A percentile compares a stretch with the other conserved stretches of the same genome.
Evolutionary conservation across 2,113 vertebrate genomes (phyloP).

Genomic region (Speoplatyrhinus poulsoni): DNA sequence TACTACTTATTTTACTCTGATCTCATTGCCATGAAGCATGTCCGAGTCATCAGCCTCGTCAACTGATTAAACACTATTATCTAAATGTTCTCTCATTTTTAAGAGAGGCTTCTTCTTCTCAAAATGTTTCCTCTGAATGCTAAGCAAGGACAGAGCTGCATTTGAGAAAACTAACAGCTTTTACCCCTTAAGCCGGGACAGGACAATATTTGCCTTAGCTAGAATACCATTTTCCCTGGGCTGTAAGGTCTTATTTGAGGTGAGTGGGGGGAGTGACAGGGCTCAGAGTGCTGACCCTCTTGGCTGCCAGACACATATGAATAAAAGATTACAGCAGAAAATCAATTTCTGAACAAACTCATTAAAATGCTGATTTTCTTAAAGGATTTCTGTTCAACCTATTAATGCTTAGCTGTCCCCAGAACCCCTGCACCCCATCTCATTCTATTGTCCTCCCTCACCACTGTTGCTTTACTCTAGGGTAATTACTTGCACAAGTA

Average conservation of each 20-base stretch:
- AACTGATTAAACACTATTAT: no score
- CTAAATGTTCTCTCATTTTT: background rate
- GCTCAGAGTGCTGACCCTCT: constrained; percentile 86
- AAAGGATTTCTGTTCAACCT: constrained; percentile 85
- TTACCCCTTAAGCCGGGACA: constrained; percentile 84
- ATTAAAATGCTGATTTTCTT: constrained; percentile 88
- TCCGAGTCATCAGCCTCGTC: no score
- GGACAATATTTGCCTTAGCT: constrained; percentile 96
- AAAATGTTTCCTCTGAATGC: background rate
- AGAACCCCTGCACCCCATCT: constrained; percentile 23
- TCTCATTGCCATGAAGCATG: no score
- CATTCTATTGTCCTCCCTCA: constrained; percentile 5
- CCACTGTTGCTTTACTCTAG: constrained; percentile 77
- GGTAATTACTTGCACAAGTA: constrained; percentile 92
- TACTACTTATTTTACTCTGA: no score
- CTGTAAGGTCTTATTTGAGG: constrained; percentile 88
- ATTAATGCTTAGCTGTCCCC: constrained; percentile 55
- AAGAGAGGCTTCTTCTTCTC: background rate
- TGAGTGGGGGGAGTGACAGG: constrained; percentile 83
- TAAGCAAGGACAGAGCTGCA: constrained; percentile 71
- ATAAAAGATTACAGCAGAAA: constrained; percentile 94
- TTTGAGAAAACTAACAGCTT: constrained; percentile 86
- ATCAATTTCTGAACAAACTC: constrained; percentile 96
- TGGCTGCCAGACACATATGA: constrained; percentile 87
- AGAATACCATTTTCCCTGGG: constrained; percentile 95